These are phyloP conservation scores for Notamacropus eugenii DNA, from an alignment of 2,797 vertebrate species.

Conservation along the genomic window DNA sequence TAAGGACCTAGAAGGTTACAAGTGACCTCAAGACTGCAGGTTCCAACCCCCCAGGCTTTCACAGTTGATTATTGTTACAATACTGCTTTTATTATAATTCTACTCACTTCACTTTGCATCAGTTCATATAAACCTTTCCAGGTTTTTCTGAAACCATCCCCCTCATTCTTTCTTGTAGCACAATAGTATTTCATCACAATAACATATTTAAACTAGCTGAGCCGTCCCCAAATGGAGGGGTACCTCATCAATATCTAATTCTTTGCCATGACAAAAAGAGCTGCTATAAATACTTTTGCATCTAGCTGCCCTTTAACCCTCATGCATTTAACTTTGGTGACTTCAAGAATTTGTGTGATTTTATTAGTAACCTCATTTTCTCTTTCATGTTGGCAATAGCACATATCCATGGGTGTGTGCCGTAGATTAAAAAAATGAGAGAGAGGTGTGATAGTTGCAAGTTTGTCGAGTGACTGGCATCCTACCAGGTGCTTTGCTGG, in stretches of 20 bases:
- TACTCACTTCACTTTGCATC: background rate
- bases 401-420: background rate
- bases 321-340: background rate
- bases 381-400: background rate
- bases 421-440: background rate
- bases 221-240: background rate
- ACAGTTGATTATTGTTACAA: background rate
- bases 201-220: background rate
- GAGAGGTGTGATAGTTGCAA: background rate
- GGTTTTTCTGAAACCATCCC: background rate
- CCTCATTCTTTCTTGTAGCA: background rate
- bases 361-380: background rate
- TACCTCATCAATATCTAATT: background rate
- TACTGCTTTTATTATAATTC: background rate
- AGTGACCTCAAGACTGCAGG: no score
- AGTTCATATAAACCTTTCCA: background rate
- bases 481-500: background rate
- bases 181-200: background rate
- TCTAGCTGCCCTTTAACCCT: background rate
- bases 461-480: background rate
- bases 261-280: background rate
- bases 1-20: no score
- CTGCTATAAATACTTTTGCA: background rate
- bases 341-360: background rate
- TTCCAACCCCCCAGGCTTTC: background rate